phyloP scores from a whole-genome alignment of 2,113 vertebrate genomes.

The Pyrgilauda ruficollis region DNA sequence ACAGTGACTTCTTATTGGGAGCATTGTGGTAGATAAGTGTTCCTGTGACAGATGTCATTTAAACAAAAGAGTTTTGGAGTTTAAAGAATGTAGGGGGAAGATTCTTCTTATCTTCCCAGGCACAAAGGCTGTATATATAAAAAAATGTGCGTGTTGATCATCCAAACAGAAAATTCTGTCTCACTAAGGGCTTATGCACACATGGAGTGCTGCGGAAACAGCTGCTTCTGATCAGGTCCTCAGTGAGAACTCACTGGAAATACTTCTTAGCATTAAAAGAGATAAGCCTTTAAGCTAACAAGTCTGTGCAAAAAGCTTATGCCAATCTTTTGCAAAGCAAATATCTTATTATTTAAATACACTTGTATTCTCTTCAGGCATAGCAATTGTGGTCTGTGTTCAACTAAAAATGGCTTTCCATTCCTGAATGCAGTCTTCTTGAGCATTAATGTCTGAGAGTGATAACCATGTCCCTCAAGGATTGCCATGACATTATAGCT shows the following conservation, averaged over 20 bases:
- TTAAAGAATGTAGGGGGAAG: constrained; percentile 28
- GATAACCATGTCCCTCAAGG: neutral
- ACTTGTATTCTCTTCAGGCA: constrained; percentile 31
- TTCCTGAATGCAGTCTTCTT: neutral
- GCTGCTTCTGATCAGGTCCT: constrained; percentile 21
- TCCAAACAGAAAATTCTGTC: constrained; percentile 27
- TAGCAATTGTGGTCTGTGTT: neutral
- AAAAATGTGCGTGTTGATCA: constrained; percentile 33
- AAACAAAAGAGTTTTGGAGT: constrained; percentile 27
- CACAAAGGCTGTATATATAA: constrained; percentile 3
- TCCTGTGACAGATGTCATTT: neutral
- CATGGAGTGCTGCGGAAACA: neutral
- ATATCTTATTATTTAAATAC: constrained; percentile 51
- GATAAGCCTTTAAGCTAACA: constrained; percentile 61
- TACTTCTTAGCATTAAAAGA: constrained; percentile 4
- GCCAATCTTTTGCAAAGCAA: constrained; percentile 44
- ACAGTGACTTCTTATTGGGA: neutral
- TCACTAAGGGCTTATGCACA: constrained; percentile 35
- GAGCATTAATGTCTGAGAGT: neutral
- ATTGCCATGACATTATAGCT: neutral
- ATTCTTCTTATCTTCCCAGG: constrained; percentile 46
- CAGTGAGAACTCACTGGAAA: neutral
- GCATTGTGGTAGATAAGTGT: neutral
- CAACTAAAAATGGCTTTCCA: neutral
- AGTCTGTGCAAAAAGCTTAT: neutral